Conservation (phyloP, 2,888 invertebrate genomes). For the Tinea pellionella region DNA sequence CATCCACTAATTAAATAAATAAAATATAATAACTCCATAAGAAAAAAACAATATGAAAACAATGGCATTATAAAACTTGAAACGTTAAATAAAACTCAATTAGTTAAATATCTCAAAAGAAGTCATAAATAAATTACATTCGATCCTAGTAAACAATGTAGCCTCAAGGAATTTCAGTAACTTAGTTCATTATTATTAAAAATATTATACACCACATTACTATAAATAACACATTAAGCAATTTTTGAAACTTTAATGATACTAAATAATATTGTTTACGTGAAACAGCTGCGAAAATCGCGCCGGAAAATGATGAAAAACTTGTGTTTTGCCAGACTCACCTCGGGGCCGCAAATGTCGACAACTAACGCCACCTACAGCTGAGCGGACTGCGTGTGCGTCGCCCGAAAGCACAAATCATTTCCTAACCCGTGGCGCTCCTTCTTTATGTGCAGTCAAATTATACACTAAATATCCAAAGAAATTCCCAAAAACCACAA, state of each 20-base stretch:
- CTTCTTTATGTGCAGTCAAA: slow-evolving; percentile 40
- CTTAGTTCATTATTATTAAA: not conserved
- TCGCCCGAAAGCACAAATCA: slow-evolving; percentile 71
- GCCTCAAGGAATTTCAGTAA: not conserved
- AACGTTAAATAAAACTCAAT: not conserved
- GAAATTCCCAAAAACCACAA: slow-evolving; percentile 62
- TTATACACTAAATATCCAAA: slow-evolving; percentile 64
- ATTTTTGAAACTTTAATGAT: not conserved
- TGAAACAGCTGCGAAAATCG: slow-evolving; percentile 46
- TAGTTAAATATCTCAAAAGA: not conserved
- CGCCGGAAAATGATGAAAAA: slow-evolving; percentile 68
- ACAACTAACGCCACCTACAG: slow-evolving; percentile 57
- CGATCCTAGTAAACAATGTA: not conserved
- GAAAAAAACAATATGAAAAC: not conserved
- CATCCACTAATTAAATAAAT: not conserved
- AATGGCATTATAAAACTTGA: not conserved
- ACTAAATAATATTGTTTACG: slow-evolving; percentile 19
- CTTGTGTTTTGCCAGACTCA: slow-evolving; percentile 18
- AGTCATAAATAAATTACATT: not conserved
- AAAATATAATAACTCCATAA: not conserved
- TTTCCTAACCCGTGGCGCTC: slow-evolving; percentile 69
- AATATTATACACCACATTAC: not conserved
- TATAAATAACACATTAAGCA: not conserved
- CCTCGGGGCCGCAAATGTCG: slow-evolving; percentile 6
- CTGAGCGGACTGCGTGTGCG: slow-evolving; percentile 54